Evolutionary conservation across 2,113 vertebrate genomes (phyloP), one percentile per base, ranked within the genome.

Genomic region (Lophura nycthemera): DNA sequence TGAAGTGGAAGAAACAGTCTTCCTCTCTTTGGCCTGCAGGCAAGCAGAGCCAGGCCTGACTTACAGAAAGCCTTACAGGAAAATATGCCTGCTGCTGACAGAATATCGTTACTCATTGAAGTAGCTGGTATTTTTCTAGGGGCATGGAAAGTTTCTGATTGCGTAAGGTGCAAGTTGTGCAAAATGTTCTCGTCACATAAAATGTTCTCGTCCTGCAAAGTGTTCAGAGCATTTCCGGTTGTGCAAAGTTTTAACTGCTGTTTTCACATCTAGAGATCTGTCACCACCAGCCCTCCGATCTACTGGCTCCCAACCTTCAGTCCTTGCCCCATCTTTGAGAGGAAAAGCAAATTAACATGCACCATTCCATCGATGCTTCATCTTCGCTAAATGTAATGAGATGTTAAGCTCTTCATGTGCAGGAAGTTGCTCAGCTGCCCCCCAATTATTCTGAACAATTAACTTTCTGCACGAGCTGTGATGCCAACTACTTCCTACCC

Each of bases 121-220:
- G 30, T 70, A 85, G 50, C 56, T 34, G 32, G 13, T 75, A 72
- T 81, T 95, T 92, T 92, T 91, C 85, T 71, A 90, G 47, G 29
- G 76, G 52, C 70, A 88, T 30, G 69, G 90, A 67, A 89, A 75
- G 15, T 86, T 88, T 72, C 52, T 61, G 38, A 71, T 88, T 94
- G 86, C 64, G 13, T 70, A 95, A 94, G 76, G 32, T 50, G 66
- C 56, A 38, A 71, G 71, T 71, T 56, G 38, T 79, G 73, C 9
- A 80, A 90, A 91, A 93, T 47, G 32, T 47, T 84, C 60, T 65
- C 30, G 18, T 86, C 80, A 67, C 42, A 48, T 50, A 93, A 66
- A 90, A 81, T 69, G 38, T 73, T 89, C 71, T 67, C 83, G 50
- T 88, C 65, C 88, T 88, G 57, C 15, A 91, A 81, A 86, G 21